These are phyloP conservation scores for Crocuta crocuta DNA, from an alignment of 2,113 vertebrate genomes.

Conservation along the genomic window DNA sequence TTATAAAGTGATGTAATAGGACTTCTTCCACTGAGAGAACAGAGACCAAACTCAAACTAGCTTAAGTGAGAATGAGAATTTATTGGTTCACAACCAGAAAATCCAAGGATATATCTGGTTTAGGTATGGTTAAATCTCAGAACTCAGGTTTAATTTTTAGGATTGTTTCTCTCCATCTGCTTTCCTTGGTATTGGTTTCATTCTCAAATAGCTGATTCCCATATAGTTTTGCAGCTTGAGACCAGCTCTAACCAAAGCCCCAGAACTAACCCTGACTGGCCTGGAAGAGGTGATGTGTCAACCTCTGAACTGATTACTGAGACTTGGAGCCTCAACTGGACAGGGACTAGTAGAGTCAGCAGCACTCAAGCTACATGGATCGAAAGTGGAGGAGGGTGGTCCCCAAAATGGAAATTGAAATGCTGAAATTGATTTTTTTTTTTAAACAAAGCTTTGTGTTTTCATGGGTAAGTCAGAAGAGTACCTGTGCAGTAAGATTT, in stretches of 20 bases:
- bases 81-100: not conserved
- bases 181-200: not conserved
- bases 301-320: not conserved
- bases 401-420: slow-evolving; percentile 7
- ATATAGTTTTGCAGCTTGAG: not conserved
- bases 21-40: not conserved
- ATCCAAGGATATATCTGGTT: not conserved
- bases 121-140: not conserved
- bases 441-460: not conserved
- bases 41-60: not conserved
- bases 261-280: not conserved
- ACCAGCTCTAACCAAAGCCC: not conserved
- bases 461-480: not conserved
- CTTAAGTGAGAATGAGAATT: not conserved
- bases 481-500: not conserved
- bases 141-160: not conserved
- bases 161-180: not conserved
- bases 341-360: not conserved
- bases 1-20: not conserved
- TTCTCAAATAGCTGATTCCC: not conserved
- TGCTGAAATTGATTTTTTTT: not conserved
- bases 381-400: not conserved
- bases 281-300: not conserved
- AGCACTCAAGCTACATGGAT: not conserved
- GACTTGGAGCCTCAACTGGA: not conserved